Evolutionary conservation across 2,113 vertebrate genomes (phyloP), one percentile per base, ranked within the genome.

Genomic region (Xenopus borealis): DNA sequence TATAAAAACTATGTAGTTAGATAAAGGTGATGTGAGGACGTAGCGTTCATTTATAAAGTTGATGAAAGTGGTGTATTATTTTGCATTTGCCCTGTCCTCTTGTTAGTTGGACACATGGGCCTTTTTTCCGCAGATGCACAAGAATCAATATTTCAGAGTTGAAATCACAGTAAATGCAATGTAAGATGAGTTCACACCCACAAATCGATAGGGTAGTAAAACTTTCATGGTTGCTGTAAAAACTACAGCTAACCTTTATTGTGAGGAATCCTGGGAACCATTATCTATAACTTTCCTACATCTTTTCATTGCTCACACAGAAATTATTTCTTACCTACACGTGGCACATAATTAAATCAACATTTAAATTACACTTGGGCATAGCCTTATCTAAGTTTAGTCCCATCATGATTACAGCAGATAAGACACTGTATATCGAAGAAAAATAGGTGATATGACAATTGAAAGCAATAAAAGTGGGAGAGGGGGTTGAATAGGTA

Each of bases 141-240:
- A 86, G 87, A 88, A 88, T 90, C 85, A 81, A 79, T 85, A 86
- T 87, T 90, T 85, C 81, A 80, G 82, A 81, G 82, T 83, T 83
- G 81, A 86, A 85, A 82, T 76, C 85, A 84, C 69, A 83, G 84
- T 79, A 80, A 84, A 79, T 17, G 65, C 11, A 40, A 45, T 23
- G 57, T 3, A 69, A 67, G 50, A 46, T 14, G 23, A 33, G 58
- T 69, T 61, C 53, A 69, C 58, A 62, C 72, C 73, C 59, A 70
- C 66, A 77, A 70, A 77, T 77, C 61, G 17, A 77, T 70, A 64
- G 18, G 11, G 47, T 55, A 20, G 59, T 55, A 64, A 69, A 76
- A 63, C 20, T 69, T 63, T 69, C 46, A 69, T 27, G 58, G 44
- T 62, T 53, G 47, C 59, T 75, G 40, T 74, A 74, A 67, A 68